phyloP scores from a whole-genome alignment of 2,113 vertebrate genomes.

The Podiceps cristatus region DNA sequence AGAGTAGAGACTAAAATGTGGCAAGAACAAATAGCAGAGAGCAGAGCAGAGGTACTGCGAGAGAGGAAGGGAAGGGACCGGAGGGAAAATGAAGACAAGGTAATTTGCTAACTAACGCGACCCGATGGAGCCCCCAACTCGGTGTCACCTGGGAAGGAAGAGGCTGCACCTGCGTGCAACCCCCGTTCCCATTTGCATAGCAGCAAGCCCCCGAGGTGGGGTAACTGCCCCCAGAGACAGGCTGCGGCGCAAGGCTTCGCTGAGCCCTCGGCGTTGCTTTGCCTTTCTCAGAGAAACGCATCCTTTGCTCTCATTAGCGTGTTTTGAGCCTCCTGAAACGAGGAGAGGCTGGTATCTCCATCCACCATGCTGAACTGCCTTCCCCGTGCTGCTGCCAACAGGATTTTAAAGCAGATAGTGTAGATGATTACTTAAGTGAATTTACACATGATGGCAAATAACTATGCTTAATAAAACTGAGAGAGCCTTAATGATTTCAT shows the following conservation, averaged over 20 bases:
- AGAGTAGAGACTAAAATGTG: neutral
- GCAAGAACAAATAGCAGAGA: constrained; percentile 53
- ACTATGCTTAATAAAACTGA: constrained; percentile 62
- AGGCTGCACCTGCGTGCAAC: neutral
- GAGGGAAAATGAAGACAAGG: constrained; percentile 29
- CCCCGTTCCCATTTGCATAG: neutral
- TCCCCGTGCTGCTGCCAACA: neutral
- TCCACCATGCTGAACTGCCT: constrained; percentile 27
- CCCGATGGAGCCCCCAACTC: neutral
- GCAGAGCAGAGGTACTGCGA: neutral
- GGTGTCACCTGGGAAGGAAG: neutral
- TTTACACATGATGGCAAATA: constrained; percentile 69
- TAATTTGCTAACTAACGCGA: constrained; percentile 5
- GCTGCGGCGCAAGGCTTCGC: neutral
- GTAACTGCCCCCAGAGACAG: neutral
- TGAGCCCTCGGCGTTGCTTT: neutral
- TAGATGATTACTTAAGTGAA: constrained; percentile 66
- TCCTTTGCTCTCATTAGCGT: neutral
- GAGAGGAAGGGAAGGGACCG: neutral
- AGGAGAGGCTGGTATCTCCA: neutral
- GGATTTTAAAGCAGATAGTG: constrained; percentile 29
- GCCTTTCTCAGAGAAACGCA: neutral
- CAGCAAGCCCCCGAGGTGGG: neutral
- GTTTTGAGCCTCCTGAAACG: neutral
- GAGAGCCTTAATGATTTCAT: constrained; percentile 44